phyloP scores from a whole-genome alignment of 2,113 vertebrate species.

The Carassius auratus region DNA sequence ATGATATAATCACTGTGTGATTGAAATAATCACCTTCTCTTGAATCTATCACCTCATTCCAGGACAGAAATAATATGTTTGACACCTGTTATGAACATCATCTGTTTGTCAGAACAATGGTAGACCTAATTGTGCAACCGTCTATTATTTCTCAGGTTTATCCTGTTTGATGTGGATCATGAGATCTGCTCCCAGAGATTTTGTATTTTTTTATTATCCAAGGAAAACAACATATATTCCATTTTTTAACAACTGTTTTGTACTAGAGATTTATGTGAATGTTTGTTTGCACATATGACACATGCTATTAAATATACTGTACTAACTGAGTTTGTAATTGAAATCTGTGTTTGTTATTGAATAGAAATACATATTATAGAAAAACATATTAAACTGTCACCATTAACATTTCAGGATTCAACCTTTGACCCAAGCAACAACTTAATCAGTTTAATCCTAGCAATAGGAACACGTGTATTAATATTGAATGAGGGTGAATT shows the following conservation, averaged over 20 bases:
- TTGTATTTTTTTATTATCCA: no score
- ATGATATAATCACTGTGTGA: neutral
- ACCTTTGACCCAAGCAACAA: neutral
- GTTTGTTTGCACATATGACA: neutral
- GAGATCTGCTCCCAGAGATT: no score
- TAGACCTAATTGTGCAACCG: no score
- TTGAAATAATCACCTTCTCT: neutral
- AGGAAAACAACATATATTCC: neutral
- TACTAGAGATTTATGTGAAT: neutral
- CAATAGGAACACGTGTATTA: neutral
- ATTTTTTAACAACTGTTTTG: neutral
- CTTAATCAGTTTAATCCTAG: neutral
- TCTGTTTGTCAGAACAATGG: no score
- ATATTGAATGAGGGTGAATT: neutral
- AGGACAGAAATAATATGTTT: no score
- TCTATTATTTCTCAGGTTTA: no score
- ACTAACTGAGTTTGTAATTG: neutral
- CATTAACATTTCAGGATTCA: neutral
- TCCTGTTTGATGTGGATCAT: no score
- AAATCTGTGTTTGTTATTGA: neutral
- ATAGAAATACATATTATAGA: no score
- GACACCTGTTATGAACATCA: no score
- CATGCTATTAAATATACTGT: neutral
- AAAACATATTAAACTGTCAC: neutral
- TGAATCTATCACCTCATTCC: neutral